These are phyloP conservation scores for Megalops atlanticus DNA, from an alignment of 2,113 vertebrate species.

Conservation along the genomic window DNA sequence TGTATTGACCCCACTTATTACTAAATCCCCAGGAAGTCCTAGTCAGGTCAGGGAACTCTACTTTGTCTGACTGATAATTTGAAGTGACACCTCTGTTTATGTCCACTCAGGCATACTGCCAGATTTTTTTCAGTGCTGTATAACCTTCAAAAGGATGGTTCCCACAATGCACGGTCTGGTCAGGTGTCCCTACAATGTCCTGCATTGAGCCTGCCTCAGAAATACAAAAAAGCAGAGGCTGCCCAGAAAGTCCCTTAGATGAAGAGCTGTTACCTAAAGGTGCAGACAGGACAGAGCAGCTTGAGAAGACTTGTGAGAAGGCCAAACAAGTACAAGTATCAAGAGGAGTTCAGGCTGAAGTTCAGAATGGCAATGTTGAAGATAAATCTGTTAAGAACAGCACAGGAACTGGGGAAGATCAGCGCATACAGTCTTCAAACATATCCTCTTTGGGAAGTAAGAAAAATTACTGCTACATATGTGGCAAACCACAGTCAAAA, in stretches of 20 bases:
- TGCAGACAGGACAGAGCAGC: no score
- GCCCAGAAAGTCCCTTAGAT: no score
- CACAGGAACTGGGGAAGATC: constrained; percentile 2
- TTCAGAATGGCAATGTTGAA: no score
- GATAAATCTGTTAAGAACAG: not conserved
- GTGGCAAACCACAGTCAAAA: constrained; percentile 35
- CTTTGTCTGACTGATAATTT: constrained; percentile 27
- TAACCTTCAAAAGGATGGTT: constrained; percentile 19
- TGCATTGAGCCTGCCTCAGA: no score
- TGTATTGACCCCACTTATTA: no score
- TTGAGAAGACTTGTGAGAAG: no score
- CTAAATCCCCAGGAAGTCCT: constrained; percentile 11
- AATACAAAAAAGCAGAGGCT: no score
- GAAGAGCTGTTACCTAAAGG: no score
- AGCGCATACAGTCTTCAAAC: not conserved
- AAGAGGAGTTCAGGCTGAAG: no score
- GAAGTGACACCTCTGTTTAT: not conserved
- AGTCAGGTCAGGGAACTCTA: not conserved
- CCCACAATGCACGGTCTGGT: constrained; percentile 17
- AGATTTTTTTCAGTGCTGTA: constrained; percentile 32
- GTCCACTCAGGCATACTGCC: not conserved
- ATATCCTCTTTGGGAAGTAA: constrained; percentile 21
- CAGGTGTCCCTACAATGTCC: no score
- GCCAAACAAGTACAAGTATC: no score
- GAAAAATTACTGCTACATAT: constrained; percentile 39